Conservation (phyloP, 2,888 invertebrate genomes). For the Lasioglossum zephyrum region DNA sequence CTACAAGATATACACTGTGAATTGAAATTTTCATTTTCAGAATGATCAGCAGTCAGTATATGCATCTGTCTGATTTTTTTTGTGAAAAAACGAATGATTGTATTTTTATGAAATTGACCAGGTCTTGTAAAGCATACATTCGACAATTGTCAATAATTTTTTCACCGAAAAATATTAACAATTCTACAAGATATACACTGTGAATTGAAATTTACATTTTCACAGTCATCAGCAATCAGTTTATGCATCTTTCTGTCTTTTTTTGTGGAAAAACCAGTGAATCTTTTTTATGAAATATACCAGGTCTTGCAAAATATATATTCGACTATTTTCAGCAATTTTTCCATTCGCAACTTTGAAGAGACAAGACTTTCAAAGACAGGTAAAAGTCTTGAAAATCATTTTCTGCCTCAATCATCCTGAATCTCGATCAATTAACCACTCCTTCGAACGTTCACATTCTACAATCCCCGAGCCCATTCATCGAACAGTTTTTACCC, state of each 20-base stretch:
- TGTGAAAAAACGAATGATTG: background rate
- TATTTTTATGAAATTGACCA: background rate
- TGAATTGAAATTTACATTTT: too few species aligned
- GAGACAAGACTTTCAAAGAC: background rate
- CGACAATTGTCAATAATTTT: background rate
- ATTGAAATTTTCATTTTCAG: too few species aligned
- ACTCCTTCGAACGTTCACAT: constrained; percentile 4
- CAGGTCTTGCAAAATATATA: background rate
- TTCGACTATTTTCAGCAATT: background rate
- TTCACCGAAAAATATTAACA: background rate
- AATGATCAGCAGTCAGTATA: too few species aligned
- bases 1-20: background rate
- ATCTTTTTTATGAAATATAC: background rate
- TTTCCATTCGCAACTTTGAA: background rate
- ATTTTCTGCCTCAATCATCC: background rate
- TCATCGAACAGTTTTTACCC: background rate
- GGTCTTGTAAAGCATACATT: background rate
- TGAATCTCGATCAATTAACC: constrained; percentile 1
- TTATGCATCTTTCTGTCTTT: background rate
- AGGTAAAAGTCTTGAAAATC: background rate
- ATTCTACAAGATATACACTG: background rate
- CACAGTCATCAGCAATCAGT: too few species aligned
- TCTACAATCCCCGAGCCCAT: background rate
- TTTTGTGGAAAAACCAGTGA: background rate
- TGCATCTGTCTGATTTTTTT: background rate